Base-by-base conservation (phyloP, 92 coral and sea anemone species). In the Bergia puertoricense region DNA sequence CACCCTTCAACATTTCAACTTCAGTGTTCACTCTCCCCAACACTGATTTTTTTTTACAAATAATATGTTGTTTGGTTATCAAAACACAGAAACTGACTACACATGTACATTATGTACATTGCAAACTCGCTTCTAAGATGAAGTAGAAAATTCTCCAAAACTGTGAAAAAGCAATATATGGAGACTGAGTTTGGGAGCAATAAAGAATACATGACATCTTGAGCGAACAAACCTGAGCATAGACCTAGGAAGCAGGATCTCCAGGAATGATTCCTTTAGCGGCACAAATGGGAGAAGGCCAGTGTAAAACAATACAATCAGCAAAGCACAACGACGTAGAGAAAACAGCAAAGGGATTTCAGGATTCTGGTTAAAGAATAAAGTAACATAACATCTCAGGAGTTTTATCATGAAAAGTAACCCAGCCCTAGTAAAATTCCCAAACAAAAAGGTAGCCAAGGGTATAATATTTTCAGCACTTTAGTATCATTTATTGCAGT, bases 231-330 rank as follows among this genome's bases (percentile, higher is more conserved):
- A 97, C 99, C 96, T 97, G 36, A 97, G 91, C 95, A 97, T 91
- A 37, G 96, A 93, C 36, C 89, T 91, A 0, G 99, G 99, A 6
- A 93, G 89, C 89, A 94, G 81, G 37, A 97, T 93, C 86, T 97
- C 99, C 36, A 97, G 86, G 86, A 94, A 95, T 4, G 98, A 94
- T 79, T 97, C 99, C 84, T 94, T 97, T 22, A 97, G 74, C 3
- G 99, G 99, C 22, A 97, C 88, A 90, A 97, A 97, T 45, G 99
- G 96, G 56, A 97, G 89, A 71, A 97, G 83, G 10, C 99, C 99
- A 88, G 94, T 67, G 83, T 97, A 97, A 72, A 92, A 97, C 90
- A 97, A 79, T 23, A 91, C 74, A 2, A 95, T 90, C 39, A 95
- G 91, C 22, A 90, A 57, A 37, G 91, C 96, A 91, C 96, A 90